Evolutionary conservation across 2,113 vertebrate species (phyloP).

Genomic region (Syrrhaptes paradoxus): DNA sequence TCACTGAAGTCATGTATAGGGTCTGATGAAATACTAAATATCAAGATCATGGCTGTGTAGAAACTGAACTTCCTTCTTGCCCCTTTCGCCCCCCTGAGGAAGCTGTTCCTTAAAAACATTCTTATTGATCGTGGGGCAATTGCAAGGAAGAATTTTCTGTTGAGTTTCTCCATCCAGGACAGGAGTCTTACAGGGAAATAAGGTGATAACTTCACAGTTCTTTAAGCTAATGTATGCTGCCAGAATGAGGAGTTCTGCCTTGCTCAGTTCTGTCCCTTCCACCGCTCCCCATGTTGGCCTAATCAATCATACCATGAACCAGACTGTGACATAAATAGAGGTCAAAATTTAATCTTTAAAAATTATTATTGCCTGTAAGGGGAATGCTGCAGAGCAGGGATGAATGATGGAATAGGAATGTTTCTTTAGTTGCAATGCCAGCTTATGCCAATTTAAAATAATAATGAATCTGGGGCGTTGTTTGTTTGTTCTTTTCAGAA

Average conservation of each 20-base stretch:
- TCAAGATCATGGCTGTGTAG: not conserved
- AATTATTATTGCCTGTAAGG: not conserved
- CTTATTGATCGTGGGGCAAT: not conserved
- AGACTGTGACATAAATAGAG: not conserved
- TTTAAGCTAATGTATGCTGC: not conserved
- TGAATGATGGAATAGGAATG: not conserved
- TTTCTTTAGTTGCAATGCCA: not conserved
- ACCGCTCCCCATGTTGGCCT: not conserved
- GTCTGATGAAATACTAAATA: not conserved
- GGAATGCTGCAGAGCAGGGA: not conserved
- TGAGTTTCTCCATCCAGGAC: not conserved
- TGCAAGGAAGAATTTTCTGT: not conserved
- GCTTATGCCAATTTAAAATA: not conserved
- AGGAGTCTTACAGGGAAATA: not conserved
- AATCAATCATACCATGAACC: not conserved
- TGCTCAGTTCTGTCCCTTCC: not conserved
- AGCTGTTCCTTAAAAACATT: not conserved
- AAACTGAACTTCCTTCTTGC: not conserved
- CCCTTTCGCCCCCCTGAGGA: not conserved
- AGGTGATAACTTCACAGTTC: not conserved
- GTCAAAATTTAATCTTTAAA: not conserved
- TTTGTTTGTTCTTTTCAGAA: constrained; percentile 46
- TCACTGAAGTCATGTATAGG: not conserved
- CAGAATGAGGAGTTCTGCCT: not conserved
- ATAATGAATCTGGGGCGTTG: not conserved